Base-by-base conservation (phyloP, 2,113 vertebrate species). In the Rhagologus leucostigma region DNA sequence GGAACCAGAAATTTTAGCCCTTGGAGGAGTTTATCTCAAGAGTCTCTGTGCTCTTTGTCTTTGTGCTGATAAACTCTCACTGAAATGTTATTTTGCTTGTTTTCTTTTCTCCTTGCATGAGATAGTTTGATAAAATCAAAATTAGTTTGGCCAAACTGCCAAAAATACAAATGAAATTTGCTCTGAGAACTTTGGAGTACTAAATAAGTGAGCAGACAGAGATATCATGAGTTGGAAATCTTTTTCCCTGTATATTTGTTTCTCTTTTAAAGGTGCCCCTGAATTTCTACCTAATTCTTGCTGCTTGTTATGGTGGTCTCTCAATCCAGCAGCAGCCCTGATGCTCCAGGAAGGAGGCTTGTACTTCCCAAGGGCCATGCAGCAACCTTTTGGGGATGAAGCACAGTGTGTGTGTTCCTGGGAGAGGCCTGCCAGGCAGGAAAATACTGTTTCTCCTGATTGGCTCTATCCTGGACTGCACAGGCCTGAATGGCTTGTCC, bases 101-200 rank as follows among this genome's bases (percentile, higher is more conserved):
- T 92, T 89, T 77, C 78, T 95, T 95, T 96, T 93, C 93, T 95
- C 35, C 42, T 64, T 97, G 98, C 98, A 98, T 98, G 98, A 97
- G 79, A 94, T 90, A 95, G 94, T 97, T 93, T 91, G 82, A 95
- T 97, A 78, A 96, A 87, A 96, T 59, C 84, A 88, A 90, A 84
- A 84, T 93, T 80, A 95, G 65, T 70, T 79, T 91, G 60, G 76
- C 30, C 15, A 27, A 86, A 57, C 39, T 91, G 76, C 95, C 92
- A 67, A 87, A 44, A 93, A 35, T 81, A 79, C 26, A 84, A 78
- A 70, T 85, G 56, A 83, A 55, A 56, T 77, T 69, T 76, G 12
- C 37, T 78, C 69, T 56, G 41, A 64, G 56, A 87, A 64, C 10
- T 47, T 24, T 33, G 30, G 32, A 68, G n/a, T 33, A 37, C 22